phyloP scores from a whole-genome alignment of 2,797 vertebrate species.

The Rhadinocentrus ornatus region DNA sequence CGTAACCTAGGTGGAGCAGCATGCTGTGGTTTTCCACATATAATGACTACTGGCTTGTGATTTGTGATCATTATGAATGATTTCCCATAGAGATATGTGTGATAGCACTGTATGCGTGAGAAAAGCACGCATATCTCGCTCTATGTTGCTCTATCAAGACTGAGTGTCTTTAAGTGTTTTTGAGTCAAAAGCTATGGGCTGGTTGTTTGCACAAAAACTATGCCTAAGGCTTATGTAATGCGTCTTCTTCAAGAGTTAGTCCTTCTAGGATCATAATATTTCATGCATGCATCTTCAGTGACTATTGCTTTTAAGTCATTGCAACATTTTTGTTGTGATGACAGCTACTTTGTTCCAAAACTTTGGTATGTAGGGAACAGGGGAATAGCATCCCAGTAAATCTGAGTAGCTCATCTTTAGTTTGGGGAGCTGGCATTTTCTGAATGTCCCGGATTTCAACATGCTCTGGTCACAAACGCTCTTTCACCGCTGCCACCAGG shows the following conservation, averaged over 20 bases:
- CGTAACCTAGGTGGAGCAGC: neutral
- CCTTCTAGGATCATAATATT: neutral
- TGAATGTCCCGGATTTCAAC: too few species aligned
- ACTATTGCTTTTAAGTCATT: neutral
- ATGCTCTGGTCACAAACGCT: too few species aligned
- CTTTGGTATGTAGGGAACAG: neutral
- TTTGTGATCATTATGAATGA: neutral
- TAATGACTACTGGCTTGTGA: neutral
- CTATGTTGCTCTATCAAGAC: neutral
- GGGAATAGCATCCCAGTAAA: too few species aligned
- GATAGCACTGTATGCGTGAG: neutral
- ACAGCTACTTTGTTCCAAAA: too few species aligned
- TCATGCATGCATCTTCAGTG: neutral
- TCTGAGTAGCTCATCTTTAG: too few species aligned
- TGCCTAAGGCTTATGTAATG: neutral
- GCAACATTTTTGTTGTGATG: neutral
- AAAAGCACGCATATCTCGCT: slow-evolving; percentile 2
- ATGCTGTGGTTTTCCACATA: neutral
- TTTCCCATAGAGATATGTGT: neutral
- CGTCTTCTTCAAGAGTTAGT: neutral
- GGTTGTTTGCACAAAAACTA: neutral
- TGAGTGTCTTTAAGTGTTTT: neutral
- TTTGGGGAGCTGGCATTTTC: too few species aligned
- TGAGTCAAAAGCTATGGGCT: neutral
- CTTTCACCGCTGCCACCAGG: too few species aligned